Evolutionary conservation across 2,888 invertebrate species (phyloP).

Genomic region (Dermolepida albohirtum): DNA sequence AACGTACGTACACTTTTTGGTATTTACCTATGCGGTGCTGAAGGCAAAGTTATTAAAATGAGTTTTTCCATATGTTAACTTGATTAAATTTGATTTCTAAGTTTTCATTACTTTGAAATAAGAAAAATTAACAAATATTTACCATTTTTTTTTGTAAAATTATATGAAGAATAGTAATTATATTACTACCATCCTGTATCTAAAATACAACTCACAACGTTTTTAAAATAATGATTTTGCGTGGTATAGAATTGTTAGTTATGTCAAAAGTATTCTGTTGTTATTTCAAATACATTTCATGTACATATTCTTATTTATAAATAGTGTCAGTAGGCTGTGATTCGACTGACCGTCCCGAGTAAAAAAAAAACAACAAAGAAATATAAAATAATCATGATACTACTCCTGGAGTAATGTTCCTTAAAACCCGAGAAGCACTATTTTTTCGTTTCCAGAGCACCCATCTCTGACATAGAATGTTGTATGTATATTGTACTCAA

Average conservation of each 20-base stretch:
- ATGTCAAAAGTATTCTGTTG: slow-evolving; percentile 4
- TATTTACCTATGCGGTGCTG: too few species aligned
- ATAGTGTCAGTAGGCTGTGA: slow-evolving; percentile 55
- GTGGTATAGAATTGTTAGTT: too few species aligned
- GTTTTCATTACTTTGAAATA: too few species aligned
- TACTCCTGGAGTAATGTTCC: slow-evolving; percentile 45
- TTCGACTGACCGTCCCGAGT: slow-evolving; percentile 50
- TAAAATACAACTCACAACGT: too few species aligned
- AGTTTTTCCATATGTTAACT: too few species aligned
- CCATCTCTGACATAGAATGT: slow-evolving; percentile 14
- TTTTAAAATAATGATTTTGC: too few species aligned
- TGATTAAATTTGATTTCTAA: too few species aligned
- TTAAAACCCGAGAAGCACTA: slow-evolving; percentile 38
- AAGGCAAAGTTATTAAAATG: too few species aligned
- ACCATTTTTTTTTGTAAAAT: too few species aligned
- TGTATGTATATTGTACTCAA: slow-evolving; percentile 26
- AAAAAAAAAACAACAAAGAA: slow-evolving; percentile 16
- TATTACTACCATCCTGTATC: too few species aligned
- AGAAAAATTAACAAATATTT: too few species aligned
- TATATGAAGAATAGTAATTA: background rate
- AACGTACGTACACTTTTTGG: too few species aligned
- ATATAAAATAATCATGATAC: slow-evolving; percentile 7
- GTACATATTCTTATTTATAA: slow-evolving; percentile 50
- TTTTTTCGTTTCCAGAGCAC: slow-evolving; percentile 36
- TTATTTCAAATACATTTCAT: slow-evolving; percentile 27